Percentiles rank a stretch among this genome's conserved stretches.
These are phyloP conservation scores for Syrrhaptes paradoxus DNA, from an alignment of 2,113 vertebrate species.

Conservation along the genomic window DNA sequence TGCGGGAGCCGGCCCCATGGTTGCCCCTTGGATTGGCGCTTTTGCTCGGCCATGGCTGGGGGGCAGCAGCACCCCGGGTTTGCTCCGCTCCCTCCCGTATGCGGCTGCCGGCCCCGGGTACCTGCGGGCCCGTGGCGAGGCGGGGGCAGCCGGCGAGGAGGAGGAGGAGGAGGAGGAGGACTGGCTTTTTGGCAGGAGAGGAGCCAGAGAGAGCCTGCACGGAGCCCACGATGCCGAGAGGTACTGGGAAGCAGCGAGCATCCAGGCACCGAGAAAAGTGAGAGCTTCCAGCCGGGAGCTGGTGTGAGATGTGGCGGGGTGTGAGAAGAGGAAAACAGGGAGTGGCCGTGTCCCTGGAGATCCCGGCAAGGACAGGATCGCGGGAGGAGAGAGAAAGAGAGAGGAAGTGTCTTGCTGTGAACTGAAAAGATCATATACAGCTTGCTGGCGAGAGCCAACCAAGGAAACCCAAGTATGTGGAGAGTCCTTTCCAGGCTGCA, in stretches of 20 bases:
- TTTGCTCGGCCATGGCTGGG: not conserved
- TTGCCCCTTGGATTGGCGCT: not conserved
- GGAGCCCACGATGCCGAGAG: not conserved
- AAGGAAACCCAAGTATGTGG: not conserved
- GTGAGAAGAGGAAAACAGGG: not conserved
- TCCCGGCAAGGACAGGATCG: not conserved
- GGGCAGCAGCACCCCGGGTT: not conserved
- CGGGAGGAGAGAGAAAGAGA: not conserved
- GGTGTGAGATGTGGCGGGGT: not conserved
- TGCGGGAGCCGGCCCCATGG: not conserved
- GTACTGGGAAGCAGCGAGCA: not conserved
- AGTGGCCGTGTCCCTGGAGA: not conserved
- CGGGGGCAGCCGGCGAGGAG: not conserved
- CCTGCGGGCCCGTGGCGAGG: not conserved
- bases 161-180: not conserved
- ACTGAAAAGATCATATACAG: not conserved
- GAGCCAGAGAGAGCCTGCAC: not conserved
- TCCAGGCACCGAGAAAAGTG: not conserved
- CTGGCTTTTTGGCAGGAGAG: not conserved
- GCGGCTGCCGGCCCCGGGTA: not conserved
- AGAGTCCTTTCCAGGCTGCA: not conserved
- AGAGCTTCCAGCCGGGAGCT: not conserved
- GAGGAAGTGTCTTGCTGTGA: not conserved
- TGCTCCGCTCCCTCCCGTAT: not conserved
- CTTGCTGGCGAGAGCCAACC: not conserved